These are phyloP conservation scores for Lucilia sericata DNA, from an alignment of 1,140 invertebrate species.

Conservation along the genomic window DNA sequence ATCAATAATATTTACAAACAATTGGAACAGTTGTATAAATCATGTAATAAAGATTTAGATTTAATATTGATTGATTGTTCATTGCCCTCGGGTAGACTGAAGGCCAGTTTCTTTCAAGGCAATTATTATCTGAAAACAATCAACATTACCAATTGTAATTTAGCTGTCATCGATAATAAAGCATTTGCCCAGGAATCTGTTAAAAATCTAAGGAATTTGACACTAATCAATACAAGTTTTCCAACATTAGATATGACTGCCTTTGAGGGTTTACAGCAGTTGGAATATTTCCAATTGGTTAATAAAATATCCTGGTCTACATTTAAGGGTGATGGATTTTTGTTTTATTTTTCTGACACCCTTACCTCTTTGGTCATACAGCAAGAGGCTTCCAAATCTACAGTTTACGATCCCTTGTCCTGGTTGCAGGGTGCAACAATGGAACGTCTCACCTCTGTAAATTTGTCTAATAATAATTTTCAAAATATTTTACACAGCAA, in stretches of 20 bases:
- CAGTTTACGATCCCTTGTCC: conserved; percentile 12
- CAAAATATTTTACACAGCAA: neutral
- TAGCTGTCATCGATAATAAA: neutral
- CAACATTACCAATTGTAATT: conserved; percentile 9
- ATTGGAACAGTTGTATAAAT: neutral
- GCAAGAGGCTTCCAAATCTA: neutral
- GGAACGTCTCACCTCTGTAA: neutral
- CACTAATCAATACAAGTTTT: neutral
- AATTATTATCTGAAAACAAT: conserved; percentile 4
- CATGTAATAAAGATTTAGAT: conserved; percentile 31
- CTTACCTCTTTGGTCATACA: neutral
- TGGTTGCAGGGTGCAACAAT: conserved; percentile 9
- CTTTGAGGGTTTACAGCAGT: conserved; percentile 23
- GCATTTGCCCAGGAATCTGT: conserved; percentile 30
- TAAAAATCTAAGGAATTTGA: conserved; percentile 16
- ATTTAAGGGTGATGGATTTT: conserved; percentile 30
- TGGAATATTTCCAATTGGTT: conserved; percentile 27
- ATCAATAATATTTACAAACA: neutral
- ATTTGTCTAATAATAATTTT: conserved; percentile 45
- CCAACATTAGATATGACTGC: neutral
- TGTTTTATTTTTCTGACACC: conserved; percentile 29
- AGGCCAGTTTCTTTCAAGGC: neutral
- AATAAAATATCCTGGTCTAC: neutral
- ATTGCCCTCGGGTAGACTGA: conserved; percentile 9
- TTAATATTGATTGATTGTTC: conserved; percentile 29